Percentiles rank a stretch among this genome's conserved stretches.
Evolutionary conservation across 2,797 vertebrate genomes (phyloP).

Genomic region (Poecilia gillii): DNA sequence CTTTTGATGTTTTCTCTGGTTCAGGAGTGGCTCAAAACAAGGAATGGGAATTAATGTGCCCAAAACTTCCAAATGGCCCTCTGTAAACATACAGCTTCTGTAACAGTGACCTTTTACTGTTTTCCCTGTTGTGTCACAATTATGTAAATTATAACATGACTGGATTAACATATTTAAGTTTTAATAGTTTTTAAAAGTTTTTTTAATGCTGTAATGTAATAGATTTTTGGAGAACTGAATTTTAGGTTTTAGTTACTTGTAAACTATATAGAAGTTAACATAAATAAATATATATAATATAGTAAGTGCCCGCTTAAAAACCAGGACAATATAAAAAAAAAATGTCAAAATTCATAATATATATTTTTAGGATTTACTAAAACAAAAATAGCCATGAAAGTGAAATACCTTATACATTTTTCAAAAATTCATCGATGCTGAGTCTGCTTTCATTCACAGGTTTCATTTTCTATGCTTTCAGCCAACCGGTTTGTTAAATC

Average conservation of each 20-base stretch:
- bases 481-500: slow-evolving; percentile 89
- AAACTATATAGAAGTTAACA: background rate
- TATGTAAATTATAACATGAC: background rate
- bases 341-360: background rate
- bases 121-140: background rate
- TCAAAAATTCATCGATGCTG: background rate
- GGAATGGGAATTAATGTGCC: background rate
- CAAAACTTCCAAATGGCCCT: background rate
- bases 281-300: background rate
- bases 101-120: background rate
- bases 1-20: background rate
- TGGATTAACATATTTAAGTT: background rate
- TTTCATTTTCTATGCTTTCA: slow-evolving; percentile 59
- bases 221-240: background rate
- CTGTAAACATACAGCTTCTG: background rate
- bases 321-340: background rate
- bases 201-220: background rate
- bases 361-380: background rate
- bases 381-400: background rate
- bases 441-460: background rate
- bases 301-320: background rate
- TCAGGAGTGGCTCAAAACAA: background rate
- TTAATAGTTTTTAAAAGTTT: background rate
- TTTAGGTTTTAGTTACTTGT: background rate
- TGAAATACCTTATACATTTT: background rate